Base-by-base conservation (phyloP, 92 coral and sea anemone species). In the Parazoanthus atlanticus region DNA sequence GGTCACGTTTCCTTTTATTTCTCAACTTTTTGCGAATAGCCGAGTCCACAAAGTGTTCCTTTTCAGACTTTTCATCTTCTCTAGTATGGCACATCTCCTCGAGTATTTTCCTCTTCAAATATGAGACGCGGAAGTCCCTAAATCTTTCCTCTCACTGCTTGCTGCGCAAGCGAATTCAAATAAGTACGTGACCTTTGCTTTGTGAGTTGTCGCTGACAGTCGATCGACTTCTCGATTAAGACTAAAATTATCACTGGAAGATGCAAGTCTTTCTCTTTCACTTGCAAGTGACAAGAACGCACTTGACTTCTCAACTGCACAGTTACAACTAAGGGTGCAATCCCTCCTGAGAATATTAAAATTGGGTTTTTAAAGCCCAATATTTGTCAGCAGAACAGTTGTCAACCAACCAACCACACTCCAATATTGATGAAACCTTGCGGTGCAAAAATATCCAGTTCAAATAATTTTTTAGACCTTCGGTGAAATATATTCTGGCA, bases 1-100 rank as follows among this genome's bases (percentile, higher is more conserved):
- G 99, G 72, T 91, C 97, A 83, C 99, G 93, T 93, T 96, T 96
- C 19, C 99, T 93, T 79, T 95, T 95, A 80, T 97, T 97, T 38
- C 92, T 91, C 47, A 88, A 93, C 80, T 96, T 96, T 93, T 97
- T 97, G 29, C 92, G 93, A 78, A 94, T 91, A 2, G 96, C 99
- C 36, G 93, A 94, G 85, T 85, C 86, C 2, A 97, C 96, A 75
- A 97, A 89, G 54, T 88, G 89, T 74, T 95, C 95, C 34, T 91
- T 95, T 46, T 91, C 90, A 74, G 90, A 80, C 49, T 89, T 82
- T 21, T 67, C 91, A 23, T 91, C 96, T 75, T 91, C 94, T n/a
- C 52, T 65, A 56, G 95, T 92, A 31, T 88, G 91, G 40, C 94
- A 91, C 98, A 95, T 95, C 38, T 74, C 83, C 58, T 19, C 25